Evolutionary conservation across 1,140 invertebrate species (phyloP).

Genomic region (Parasteatoda tepidariorum): DNA sequence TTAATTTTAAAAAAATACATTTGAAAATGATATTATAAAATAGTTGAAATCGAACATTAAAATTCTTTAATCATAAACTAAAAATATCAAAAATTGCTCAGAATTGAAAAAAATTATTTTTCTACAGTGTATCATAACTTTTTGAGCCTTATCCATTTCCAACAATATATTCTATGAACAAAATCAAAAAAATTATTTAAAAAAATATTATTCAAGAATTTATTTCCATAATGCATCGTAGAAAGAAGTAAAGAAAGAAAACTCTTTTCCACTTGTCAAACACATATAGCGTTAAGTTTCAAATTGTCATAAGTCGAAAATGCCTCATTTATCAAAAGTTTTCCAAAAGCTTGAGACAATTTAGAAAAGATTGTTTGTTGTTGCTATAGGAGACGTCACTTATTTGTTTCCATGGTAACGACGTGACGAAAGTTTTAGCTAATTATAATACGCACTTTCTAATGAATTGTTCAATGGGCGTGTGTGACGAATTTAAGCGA

Average conservation of each 20-base stretch:
- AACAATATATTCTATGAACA: no score
- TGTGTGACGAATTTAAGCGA: constrained; percentile 19
- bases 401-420: constrained; percentile 9
- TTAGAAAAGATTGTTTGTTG: constrained; percentile 30
- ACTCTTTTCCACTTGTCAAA: neutral
- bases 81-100: no score
- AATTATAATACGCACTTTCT: constrained; percentile 36
- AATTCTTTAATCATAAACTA: no score
- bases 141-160: no score
- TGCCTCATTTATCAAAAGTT: constrained; percentile 44
- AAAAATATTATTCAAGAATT: no score
- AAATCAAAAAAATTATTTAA: no score
- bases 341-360: neutral
- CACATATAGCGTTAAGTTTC: constrained; percentile 13
- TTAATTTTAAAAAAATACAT: no score
- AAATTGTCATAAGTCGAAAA: constrained; percentile 43
- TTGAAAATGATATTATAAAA: no score
- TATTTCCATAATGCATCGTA: no score
- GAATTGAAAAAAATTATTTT: no score
- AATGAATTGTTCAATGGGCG: constrained; percentile 18
- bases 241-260: neutral
- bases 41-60: no score
- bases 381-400: constrained; percentile 33
- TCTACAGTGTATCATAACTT: no score
- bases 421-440: constrained; percentile 41